phyloP scores from a whole-genome alignment of 1,140 invertebrate genomes.

The Megathymus violae region DNA sequence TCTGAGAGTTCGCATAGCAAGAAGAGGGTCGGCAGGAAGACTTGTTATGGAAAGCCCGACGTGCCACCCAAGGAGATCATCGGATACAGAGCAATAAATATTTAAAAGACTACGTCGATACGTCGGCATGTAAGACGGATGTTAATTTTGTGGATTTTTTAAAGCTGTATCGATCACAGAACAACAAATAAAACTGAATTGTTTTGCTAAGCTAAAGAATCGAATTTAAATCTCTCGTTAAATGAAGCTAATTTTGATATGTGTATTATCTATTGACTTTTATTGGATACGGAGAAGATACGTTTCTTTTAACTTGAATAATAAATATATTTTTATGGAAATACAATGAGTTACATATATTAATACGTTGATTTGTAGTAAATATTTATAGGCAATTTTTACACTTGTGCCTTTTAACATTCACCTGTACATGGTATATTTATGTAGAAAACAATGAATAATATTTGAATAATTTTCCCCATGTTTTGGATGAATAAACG shows the following conservation, averaged over 20 bases:
- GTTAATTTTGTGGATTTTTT: slow-evolving; percentile 1
- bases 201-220: no score
- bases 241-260: no score
- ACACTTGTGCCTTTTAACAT: background rate
- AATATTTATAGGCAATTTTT: background rate
- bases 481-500: slow-evolving; percentile 7
- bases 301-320: no score
- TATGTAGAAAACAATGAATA: slow-evolving; percentile 13
- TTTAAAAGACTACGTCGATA: slow-evolving; percentile 27
- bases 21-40: slow-evolving; percentile 50
- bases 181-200: no score
- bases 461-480: slow-evolving; percentile 15
- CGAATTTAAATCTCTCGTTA: no score
- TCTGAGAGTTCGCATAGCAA: slow-evolving; percentile 41
- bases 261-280: no score
- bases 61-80: slow-evolving; percentile 49
- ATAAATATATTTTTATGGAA: no score
- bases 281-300: no score
- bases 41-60: slow-evolving; percentile 54
- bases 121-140: background rate
- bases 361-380: no score
- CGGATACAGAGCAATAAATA: slow-evolving; percentile 30
- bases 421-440: background rate
- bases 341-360: no score
- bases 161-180: background rate